phyloP scores from a whole-genome alignment of 2,888 invertebrate species.

The Cacoxenus indagator region DNA sequence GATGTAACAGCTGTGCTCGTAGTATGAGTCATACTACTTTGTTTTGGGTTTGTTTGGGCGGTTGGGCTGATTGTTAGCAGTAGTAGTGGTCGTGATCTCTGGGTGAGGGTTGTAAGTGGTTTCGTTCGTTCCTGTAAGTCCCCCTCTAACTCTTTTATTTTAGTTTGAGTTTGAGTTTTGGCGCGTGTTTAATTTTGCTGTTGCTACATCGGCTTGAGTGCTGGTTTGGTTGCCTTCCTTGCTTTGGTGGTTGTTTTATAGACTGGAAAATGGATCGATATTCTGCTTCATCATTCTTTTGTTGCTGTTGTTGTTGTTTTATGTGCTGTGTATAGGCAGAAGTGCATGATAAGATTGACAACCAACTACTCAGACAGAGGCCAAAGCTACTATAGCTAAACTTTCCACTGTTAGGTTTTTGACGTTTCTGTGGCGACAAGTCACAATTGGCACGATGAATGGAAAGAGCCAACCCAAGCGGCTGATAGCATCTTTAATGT shows the following conservation, averaged over 20 bases:
- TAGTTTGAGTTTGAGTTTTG: no score
- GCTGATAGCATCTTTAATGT: constrained; percentile 17
- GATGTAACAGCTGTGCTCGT: constrained; percentile 11
- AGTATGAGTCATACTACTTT: constrained; percentile 6
- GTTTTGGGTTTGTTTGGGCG: neutral
- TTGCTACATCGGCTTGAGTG: neutral
- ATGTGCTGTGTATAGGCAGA: neutral
- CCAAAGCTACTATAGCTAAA: no score
- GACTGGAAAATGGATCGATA: constrained; percentile 14
- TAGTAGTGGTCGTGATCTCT: neutral
- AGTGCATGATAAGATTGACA: no score
- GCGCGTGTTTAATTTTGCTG: constrained; percentile 13
- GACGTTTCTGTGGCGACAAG: neutral
- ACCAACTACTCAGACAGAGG: no score
- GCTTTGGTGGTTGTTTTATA: neutral
- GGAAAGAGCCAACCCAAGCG: neutral
- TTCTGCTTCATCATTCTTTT: neutral
- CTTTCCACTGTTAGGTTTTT: no score
- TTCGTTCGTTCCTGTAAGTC: neutral
- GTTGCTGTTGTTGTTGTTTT: neutral
- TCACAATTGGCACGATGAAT: neutral
- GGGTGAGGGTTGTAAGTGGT: neutral
- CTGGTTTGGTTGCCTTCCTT: neutral
- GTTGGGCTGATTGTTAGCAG: neutral
- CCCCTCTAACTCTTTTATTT: no score